Percentiles rank a stretch among this genome's conserved stretches.
phyloP scores from a whole-genome alignment of 2,113 vertebrate species.

The Cygnus buccinator region DNA sequence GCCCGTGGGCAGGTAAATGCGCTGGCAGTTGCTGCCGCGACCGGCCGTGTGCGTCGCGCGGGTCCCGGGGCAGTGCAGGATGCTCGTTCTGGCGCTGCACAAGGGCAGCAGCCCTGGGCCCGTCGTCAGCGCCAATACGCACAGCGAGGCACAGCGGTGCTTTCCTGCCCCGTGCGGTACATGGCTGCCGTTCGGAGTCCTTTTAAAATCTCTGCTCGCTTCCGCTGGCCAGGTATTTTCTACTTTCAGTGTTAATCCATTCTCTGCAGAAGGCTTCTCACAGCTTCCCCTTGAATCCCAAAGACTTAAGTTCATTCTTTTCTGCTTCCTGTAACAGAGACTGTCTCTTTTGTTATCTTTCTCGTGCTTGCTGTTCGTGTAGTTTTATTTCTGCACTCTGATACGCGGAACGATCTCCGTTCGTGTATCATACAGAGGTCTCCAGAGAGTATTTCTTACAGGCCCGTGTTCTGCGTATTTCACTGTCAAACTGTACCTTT shows the following conservation, averaged over 20 bases:
- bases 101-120: neutral
- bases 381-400: neutral
- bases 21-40: neutral
- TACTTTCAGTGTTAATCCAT: neutral
- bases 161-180: rapidly evolving
- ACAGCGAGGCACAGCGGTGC: rapidly evolving
- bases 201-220: neutral
- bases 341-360: neutral
- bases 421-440: rapidly evolving
- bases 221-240: neutral
- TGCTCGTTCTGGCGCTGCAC: neutral
- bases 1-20: rapidly evolving
- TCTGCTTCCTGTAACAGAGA: neutral
- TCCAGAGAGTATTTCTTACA: rapidly evolving
- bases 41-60: rapidly evolving
- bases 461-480: neutral
- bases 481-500: rapidly evolving
- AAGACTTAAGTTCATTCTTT: too few species aligned
- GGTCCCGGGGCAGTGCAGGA: neutral
- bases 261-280: neutral
- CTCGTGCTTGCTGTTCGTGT: rapidly evolving
- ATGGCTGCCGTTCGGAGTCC: too few species aligned
- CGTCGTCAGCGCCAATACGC: rapidly evolving
- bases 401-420: rapidly evolving
- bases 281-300: neutral